phyloP scores from a whole-genome alignment of 2,113 vertebrate genomes.

The Hyperopisus bebe region DNA sequence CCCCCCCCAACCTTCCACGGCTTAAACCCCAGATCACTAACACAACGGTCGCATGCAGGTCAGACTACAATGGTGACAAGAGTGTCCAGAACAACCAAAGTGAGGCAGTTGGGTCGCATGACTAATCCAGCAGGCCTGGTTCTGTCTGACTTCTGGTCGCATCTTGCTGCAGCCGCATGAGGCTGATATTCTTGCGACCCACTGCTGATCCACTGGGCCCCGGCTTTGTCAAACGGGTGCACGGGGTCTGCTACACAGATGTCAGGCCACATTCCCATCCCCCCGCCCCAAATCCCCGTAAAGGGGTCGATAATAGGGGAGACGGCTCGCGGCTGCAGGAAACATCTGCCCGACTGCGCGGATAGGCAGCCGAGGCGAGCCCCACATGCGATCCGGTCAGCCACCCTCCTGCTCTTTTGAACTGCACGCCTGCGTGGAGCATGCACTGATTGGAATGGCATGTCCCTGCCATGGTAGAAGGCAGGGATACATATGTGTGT shows the following conservation, averaged over 20 bases:
- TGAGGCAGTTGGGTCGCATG: neutral
- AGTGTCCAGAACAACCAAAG: neutral
- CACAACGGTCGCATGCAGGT: neutral
- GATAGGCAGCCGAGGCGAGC: conserved; percentile 44
- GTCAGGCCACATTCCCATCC: conserved; percentile 32
- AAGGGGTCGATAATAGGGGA: conserved; percentile 38
- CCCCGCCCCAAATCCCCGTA: conserved; percentile 24
- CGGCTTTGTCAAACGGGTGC: conserved; percentile 7
- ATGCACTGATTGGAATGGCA: conserved; percentile 61
- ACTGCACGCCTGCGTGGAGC: conserved; percentile 50
- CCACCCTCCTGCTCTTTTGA: conserved; percentile 54
- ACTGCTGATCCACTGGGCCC: neutral
- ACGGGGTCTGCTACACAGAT: conserved; percentile 41
- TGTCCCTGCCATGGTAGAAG: conserved; percentile 55
- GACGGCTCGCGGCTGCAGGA: conserved; percentile 43
- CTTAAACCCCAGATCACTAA: neutral
- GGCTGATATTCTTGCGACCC: neutral
- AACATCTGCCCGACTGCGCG: conserved; percentile 52
- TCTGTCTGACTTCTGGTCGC: neutral
- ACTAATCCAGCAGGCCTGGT: neutral
- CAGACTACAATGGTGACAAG: neutral
- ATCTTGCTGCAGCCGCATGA: neutral
- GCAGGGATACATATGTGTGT: neutral
- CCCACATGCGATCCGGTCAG: conserved; percentile 40
- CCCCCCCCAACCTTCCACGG: neutral